Percentiles rank a stretch among this genome's conserved stretches.
These are phyloP conservation scores for Caenorhabditis sp. DNA, from an alignment of 2,888 invertebrate species.

Conservation along the genomic window DNA sequence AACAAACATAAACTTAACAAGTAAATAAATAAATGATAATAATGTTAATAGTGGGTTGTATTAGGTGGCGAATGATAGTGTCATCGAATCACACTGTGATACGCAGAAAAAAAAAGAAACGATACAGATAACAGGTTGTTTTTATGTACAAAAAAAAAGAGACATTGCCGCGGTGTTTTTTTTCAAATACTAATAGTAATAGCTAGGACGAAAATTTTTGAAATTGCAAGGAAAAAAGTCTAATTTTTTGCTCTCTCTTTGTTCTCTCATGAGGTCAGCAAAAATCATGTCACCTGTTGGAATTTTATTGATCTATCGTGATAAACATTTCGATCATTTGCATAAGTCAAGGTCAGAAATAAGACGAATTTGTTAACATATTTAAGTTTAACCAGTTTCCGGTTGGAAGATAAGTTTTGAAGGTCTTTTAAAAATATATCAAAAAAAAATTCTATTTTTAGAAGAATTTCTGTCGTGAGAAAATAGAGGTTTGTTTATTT, in stretches of 20 bases:
- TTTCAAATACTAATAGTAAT: too few relatives aligned
- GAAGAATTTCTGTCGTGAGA: too few relatives aligned
- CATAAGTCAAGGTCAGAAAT: neutral
- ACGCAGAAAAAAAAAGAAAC: neutral
- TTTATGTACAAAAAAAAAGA: neutral
- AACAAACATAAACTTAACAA: too few relatives aligned
- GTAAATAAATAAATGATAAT: too few relatives aligned
- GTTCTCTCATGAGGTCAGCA: neutral
- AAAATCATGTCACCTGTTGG: neutral
- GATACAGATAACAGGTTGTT: neutral
- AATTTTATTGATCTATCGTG: neutral
- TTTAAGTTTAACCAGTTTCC: neutral
- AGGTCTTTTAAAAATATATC: too few relatives aligned
- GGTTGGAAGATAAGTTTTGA: too few relatives aligned
- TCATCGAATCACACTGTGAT: neutral
- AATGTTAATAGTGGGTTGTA: too few relatives aligned
- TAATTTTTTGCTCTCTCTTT: neutral
- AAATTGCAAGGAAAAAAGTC: slow-evolving; percentile 1
- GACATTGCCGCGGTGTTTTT: neutral
- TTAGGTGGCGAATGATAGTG: too few relatives aligned
- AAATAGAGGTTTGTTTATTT: too few relatives aligned
- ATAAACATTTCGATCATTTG: neutral
- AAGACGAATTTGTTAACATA: neutral
- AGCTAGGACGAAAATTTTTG: too few relatives aligned
- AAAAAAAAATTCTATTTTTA: too few relatives aligned